These are phyloP conservation scores for Ailurus styani DNA, from an alignment of 2,113 vertebrate genomes.

Conservation along the genomic window DNA sequence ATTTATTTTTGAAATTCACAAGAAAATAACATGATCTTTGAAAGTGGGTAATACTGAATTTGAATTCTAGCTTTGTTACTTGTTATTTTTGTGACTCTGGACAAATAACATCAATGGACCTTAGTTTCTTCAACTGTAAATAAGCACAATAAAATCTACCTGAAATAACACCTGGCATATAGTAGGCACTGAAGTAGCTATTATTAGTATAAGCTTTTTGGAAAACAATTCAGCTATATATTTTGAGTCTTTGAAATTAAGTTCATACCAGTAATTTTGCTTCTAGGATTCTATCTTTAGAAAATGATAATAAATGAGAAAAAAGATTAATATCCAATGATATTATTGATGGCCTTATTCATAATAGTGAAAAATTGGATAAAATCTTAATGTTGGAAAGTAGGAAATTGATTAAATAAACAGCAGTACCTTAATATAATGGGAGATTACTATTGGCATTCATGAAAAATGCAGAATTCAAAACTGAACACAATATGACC, in stretches of 20 bases:
- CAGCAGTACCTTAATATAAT: neutral
- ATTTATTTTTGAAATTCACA: conserved; percentile 22
- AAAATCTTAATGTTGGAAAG: conserved; percentile 11
- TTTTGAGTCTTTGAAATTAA: neutral
- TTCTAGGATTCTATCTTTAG: conserved; percentile 1
- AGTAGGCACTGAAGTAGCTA: neutral
- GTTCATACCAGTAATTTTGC: neutral
- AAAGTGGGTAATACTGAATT: neutral
- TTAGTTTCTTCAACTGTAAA: conserved; percentile 22
- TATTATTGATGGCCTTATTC: neutral
- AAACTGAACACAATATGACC: neutral
- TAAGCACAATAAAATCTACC: neutral
- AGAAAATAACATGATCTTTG: conserved; percentile 24
- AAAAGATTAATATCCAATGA: neutral
- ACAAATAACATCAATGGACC: neutral
- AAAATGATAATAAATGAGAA: conserved; percentile 10
- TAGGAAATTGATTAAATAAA: neutral
- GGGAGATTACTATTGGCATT: neutral
- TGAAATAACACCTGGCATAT: neutral
- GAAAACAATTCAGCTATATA: neutral
- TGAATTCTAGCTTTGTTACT: conserved; percentile 12
- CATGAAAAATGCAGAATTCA: conserved; percentile 6
- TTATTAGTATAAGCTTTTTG: neutral
- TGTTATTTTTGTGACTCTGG: neutral
- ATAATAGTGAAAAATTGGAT: neutral